These are phyloP conservation scores for Macroglossus sobrinus DNA, from an alignment of 2,113 vertebrate genomes.

Conservation along the genomic window DNA sequence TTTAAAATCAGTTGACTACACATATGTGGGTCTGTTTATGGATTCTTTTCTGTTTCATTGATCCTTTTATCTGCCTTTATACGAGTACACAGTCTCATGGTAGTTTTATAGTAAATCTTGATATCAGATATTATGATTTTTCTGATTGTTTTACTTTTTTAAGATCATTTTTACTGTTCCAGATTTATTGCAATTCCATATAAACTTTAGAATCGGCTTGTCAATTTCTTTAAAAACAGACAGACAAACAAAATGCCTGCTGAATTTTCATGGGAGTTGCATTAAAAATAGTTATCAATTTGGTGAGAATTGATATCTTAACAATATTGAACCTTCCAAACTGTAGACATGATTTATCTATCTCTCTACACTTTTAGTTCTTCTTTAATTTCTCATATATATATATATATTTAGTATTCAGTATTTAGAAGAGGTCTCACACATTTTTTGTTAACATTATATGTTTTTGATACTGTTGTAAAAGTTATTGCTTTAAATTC, in stretches of 20 bases:
- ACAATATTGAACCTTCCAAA: neutral
- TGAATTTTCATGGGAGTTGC: neutral
- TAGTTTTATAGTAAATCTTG: neutral
- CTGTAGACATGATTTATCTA: neutral
- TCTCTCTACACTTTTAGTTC: neutral
- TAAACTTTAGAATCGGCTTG: neutral
- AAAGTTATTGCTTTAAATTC: neutral
- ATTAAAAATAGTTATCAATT: neutral
- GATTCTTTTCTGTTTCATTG: neutral
- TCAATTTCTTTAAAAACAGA: neutral
- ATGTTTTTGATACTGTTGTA: neutral
- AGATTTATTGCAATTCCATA: neutral
- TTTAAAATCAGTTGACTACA: neutral
- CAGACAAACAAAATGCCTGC: neutral
- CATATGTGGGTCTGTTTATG: neutral
- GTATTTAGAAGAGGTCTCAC: neutral
- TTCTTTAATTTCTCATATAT: neutral
- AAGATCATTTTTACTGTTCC: neutral
- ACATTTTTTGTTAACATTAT: neutral
- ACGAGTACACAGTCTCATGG: neutral
- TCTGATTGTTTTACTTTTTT: neutral
- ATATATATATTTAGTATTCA: neutral
- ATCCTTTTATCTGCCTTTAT: neutral
- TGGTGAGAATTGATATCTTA: neutral
- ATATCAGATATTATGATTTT: constrained; percentile 1